Percentiles rank a stretch among this genome's conserved stretches.
Evolutionary conservation across 2,888 invertebrate genomes (phyloP).

Genomic region (Sabatieria punctata): DNA sequence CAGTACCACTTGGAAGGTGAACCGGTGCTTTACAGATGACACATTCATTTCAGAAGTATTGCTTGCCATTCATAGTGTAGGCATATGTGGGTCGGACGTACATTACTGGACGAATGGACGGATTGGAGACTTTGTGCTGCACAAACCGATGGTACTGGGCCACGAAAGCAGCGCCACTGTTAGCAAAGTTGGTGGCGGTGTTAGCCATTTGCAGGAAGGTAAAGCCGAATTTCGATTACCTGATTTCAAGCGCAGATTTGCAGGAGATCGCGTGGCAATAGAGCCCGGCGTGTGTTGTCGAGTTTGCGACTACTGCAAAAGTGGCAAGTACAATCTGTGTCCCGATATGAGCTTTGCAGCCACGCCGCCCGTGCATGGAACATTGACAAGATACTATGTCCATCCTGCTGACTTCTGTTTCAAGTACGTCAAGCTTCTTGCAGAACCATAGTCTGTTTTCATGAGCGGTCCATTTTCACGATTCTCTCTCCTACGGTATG

Average conservation of each 20-base stretch:
- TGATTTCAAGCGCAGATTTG: not conserved
- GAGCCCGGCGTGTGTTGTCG: conserved; percentile 77
- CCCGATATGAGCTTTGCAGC: conserved; percentile 71
- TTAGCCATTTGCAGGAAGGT: conserved; percentile 43
- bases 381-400: conserved; percentile 62
- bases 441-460: not conserved
- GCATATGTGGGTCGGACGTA: conserved; percentile 88
- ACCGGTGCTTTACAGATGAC: too few relatives aligned
- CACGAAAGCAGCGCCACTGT: conserved; percentile 58
- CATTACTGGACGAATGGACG: conserved; percentile 69
- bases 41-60: too few relatives aligned
- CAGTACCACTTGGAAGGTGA: too few relatives aligned
- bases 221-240: not conserved
- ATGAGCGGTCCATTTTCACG: too few relatives aligned
- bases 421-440: conserved; percentile 31
- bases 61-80: conserved; percentile 69
- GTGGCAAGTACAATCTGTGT: conserved; percentile 77
- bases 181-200: conserved; percentile 49
- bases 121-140: conserved; percentile 69
- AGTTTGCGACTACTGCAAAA: conserved; percentile 63
- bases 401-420: conserved; percentile 50
- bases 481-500: too few relatives aligned
- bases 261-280: conserved; percentile 18
- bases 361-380: conserved; percentile 84
- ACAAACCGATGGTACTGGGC: conserved; percentile 78